Percentiles rank a stretch among this genome's conserved stretches.
Evolutionary conservation across 2,888 invertebrate genomes (phyloP).

Genomic region (Agriotes lineatus): DNA sequence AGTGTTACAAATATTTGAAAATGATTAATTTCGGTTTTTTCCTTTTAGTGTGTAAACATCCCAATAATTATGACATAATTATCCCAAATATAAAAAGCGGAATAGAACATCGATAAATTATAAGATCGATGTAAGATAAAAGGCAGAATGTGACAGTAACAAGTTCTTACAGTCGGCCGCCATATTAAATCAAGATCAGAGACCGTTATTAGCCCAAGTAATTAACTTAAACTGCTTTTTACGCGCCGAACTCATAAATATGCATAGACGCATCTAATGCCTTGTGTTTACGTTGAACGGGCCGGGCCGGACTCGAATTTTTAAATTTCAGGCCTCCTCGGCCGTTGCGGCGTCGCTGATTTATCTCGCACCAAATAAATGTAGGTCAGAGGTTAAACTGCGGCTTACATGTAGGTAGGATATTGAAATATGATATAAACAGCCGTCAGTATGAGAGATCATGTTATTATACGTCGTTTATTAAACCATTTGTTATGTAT

Average conservation of each 20-base stretch:
- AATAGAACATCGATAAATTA: constrained; percentile 51
- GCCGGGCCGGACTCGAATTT: background rate
- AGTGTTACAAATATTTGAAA: constrained; percentile 13
- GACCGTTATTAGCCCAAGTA: constrained; percentile 53
- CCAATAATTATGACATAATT: constrained; percentile 44
- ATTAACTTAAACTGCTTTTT: constrained; percentile 53
- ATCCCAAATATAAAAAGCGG: constrained; percentile 45
- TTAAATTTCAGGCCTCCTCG: background rate
- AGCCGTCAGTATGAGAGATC: constrained; percentile 45
- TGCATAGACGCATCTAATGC: constrained; percentile 42
- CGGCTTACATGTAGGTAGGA: constrained; percentile 37
- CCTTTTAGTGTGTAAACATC: constrained; percentile 30
- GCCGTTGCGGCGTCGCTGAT: background rate
- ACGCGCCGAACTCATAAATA: constrained; percentile 51
- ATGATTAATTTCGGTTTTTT: constrained; percentile 27
- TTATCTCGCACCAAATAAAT: constrained; percentile 22
- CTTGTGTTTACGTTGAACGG: constrained; percentile 6
- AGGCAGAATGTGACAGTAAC: constrained; percentile 52
- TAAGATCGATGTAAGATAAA: constrained; percentile 51
- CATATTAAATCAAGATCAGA: constrained; percentile 54
- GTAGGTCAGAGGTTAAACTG: constrained; percentile 34
- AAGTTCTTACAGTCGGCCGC: constrained; percentile 51
- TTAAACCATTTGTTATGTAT: constrained; percentile 55
- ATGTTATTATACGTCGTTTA: constrained; percentile 54
- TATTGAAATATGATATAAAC: constrained; percentile 47